These are phyloP conservation scores for Cololabis saira DNA, from an alignment of 2,113 vertebrate species.

Conservation along the genomic window DNA sequence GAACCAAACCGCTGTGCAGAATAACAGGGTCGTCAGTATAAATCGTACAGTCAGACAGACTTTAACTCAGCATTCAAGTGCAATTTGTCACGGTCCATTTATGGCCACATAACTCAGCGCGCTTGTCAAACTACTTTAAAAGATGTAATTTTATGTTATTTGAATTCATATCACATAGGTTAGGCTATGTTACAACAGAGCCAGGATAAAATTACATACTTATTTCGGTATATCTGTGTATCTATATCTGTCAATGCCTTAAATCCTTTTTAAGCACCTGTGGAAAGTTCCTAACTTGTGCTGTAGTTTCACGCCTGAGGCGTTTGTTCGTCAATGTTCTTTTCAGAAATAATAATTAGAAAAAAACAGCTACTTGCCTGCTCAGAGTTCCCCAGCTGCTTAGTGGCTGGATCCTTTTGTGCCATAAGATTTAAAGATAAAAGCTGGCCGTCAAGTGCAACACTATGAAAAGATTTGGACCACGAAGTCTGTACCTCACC, in stretches of 20 bases:
- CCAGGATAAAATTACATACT: neutral
- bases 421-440: neutral
- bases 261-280: neutral
- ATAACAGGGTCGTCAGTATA: neutral
- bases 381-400: neutral
- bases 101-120: neutral
- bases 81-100: neutral
- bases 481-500: neutral
- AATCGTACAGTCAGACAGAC: slow-evolving; percentile 5
- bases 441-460: neutral
- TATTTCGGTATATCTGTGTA: neutral
- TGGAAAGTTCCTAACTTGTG: slow-evolving; percentile 19
- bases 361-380: neutral
- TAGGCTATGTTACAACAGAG: neutral
- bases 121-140: slow-evolving; percentile 17
- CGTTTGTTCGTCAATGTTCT: neutral
- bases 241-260: slow-evolving; percentile 6
- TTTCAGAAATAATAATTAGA: neutral
- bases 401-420: neutral
- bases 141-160: neutral
- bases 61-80: slow-evolving; percentile 5
- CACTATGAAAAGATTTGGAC: neutral
- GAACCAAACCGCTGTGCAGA: neutral
- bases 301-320: slow-evolving; percentile 1
- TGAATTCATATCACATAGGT: neutral